Percentiles rank a stretch among this genome's conserved stretches.
Conservation (phyloP, 2,797 vertebrate species). For the Amblyraja radiata region DNA sequence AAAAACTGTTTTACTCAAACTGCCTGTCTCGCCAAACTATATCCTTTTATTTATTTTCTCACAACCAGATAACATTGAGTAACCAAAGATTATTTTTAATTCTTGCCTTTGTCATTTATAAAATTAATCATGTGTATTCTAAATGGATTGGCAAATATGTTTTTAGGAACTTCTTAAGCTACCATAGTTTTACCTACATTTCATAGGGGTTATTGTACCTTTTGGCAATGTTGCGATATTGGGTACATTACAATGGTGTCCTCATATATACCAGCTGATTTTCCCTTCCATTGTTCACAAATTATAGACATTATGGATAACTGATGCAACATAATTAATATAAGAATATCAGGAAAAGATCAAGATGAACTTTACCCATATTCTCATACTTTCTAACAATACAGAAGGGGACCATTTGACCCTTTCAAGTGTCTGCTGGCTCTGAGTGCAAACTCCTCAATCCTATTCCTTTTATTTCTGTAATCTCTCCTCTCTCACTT, state of each 20-base stretch:
- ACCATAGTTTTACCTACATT: background rate
- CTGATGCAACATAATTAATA: background rate
- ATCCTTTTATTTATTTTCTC: background rate
- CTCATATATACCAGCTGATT: background rate
- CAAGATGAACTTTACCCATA: background rate
- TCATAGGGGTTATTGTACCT: background rate
- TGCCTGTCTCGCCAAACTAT: background rate
- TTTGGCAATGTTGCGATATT: background rate
- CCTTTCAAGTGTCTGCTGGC: too few species aligned
- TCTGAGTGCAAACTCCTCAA: too few species aligned
- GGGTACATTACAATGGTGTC: background rate
- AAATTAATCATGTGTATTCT: background rate
- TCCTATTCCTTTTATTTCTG: too few species aligned
- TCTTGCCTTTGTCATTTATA: background rate
- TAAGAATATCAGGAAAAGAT: background rate
- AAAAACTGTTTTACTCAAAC: too few species aligned
- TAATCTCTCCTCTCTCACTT: too few species aligned
- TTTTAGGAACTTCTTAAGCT: background rate
- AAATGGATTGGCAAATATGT: background rate
- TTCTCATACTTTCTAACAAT: too few species aligned
- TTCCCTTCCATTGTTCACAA: background rate
- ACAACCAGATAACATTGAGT: background rate
- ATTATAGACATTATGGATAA: background rate
- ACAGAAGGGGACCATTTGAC: too few species aligned
- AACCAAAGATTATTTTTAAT: background rate